Evolutionary conservation across 2,888 invertebrate genomes (phyloP), one percentile per base, ranked within the genome.

Genomic region (Drosophila aldrichi): DNA sequence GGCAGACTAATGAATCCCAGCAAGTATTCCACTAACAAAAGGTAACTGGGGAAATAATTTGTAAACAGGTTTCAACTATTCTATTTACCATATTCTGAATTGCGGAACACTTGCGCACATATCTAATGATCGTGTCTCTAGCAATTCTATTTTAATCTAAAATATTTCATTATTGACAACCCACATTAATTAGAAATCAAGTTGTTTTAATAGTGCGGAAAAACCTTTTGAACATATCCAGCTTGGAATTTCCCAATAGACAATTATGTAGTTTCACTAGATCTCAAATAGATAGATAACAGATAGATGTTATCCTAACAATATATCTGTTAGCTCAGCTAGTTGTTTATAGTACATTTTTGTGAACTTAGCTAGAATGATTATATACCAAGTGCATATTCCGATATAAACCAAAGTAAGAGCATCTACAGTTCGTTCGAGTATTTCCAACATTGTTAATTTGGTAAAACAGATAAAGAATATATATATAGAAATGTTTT

Each of bases 401-500:
- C 22, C 22, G 3, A 22, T 22, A 22, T 22, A 22, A 22, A 18
- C 18, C 18, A 6, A 25, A 2, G 3, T 0, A 9, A 64, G 51
- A 14, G 64, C 29, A 51, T 20, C 8, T 18, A 10, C 3, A 8
- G 0, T 16, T 34, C 48, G 10, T 6, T 16, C 2, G 0, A 20
- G 1, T 9, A 12, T 5, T n/a, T 14, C 14, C 18, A 5, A 16
- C 6, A 18, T 3, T 14, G 1, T 2, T n/a, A 12, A 46, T 46
- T n/a, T 10, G n/a, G 1, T n/a, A 46, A 48, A 49, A 14, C 38
- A 74, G 82, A 87, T 84, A 77, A 84, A 56, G 74, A 32, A 32
- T 32, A 49, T 49, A 54, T 18, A 55, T 18, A 32, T 16, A 40
- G 22, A 2, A 25, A 10, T 29, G 16, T n/a, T 48, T 18, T 25